phyloP scores from a whole-genome alignment of 1,140 invertebrate genomes.

The Littorina saxatilis region DNA sequence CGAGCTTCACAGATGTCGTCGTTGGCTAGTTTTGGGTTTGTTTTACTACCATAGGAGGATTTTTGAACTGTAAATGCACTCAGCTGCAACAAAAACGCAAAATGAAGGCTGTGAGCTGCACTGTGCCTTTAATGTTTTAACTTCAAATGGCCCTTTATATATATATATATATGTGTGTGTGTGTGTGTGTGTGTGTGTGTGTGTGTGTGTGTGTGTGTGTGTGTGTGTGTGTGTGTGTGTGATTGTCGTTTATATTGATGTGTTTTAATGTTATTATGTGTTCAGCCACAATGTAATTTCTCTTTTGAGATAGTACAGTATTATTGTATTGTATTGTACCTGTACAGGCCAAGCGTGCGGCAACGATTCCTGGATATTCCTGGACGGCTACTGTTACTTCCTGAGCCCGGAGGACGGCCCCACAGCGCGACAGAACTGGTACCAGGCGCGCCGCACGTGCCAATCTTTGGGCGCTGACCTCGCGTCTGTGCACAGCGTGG shows the following conservation, averaged over 20 bases:
- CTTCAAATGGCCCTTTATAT: no score
- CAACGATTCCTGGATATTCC: slow-evolving; percentile 47
- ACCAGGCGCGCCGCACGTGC: slow-evolving; percentile 51
- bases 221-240: neutral
- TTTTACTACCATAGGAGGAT: no score
- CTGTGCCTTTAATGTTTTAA: no score
- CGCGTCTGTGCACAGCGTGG: slow-evolving; percentile 46
- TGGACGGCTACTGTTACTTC: slow-evolving; percentile 50
- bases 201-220: slow-evolving; percentile 24
- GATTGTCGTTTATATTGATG: neutral
- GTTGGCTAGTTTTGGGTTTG: no score
- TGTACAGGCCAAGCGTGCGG: no score
- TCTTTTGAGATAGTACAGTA: no score
- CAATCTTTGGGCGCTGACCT: slow-evolving; percentile 43
- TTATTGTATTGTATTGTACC: no score
- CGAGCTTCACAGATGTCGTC: no score
- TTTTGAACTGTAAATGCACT: no score
- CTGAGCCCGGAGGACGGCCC: slow-evolving; percentile 39
- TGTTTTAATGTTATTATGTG: neutral
- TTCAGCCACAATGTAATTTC: no score
- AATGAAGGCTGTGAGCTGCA: no score
- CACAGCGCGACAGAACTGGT: slow-evolving; percentile 33
- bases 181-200: slow-evolving; percentile 22
- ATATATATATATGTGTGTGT: slow-evolving; percentile 15
- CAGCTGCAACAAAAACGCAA: no score